phyloP scores from a whole-genome alignment of 2,113 vertebrate species.

The Oncorhynchus nerka region DNA sequence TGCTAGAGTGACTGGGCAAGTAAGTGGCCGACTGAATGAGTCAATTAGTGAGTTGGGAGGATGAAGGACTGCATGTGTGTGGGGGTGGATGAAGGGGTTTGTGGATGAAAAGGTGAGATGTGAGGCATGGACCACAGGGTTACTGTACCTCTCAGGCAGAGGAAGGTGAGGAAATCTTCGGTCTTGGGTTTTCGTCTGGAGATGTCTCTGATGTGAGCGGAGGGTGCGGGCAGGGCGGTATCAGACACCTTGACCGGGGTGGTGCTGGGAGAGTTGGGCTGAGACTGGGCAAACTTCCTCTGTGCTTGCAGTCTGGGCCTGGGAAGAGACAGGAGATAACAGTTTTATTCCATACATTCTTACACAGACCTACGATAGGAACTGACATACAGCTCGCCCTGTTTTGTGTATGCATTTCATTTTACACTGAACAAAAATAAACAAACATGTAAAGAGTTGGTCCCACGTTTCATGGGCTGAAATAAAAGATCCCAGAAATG shows the following conservation, averaged over 20 bases:
- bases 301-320: constrained; percentile 98
- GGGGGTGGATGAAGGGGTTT: neutral
- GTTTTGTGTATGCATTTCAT: no score
- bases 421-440: neutral
- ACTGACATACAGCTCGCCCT: neutral
- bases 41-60: neutral
- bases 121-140: neutral
- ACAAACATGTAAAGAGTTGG: no score
- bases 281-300: constrained; percentile 99
- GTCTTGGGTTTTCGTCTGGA: constrained; percentile 98
- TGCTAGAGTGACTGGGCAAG: neutral
- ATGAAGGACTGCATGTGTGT: neutral
- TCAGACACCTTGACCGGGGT: constrained; percentile 96
- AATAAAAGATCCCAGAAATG: no score
- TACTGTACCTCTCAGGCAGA: constrained; percentile 94
- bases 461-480: no score
- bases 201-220: constrained; percentile 93
- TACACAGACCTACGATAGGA: neutral
- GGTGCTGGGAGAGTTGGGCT: constrained; percentile 98
- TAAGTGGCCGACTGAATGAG: neutral
- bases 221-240: constrained; percentile 77
- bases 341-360: neutral
- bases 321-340: constrained; percentile 45
- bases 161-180: constrained; percentile 99
- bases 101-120: neutral